Conservation (phyloP, 2,888 invertebrate genomes). For the Tuberolachnus salignus region DNA sequence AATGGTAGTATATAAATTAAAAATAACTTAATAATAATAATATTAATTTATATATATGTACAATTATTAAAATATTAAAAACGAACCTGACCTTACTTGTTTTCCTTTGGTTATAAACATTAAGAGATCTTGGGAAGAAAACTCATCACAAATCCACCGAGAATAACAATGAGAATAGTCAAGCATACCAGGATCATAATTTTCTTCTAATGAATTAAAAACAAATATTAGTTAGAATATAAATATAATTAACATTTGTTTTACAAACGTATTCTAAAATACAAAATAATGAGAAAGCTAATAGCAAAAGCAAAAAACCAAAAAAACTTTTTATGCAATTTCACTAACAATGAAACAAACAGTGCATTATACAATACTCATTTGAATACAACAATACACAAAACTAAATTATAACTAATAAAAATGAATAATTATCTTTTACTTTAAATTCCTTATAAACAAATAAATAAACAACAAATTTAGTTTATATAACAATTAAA, state of each 20-base stretch:
- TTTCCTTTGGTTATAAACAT: slow-evolving; percentile 31
- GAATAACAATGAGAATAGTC: slow-evolving; percentile 77
- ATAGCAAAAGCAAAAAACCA: slow-evolving; percentile 54
- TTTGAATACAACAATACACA: slow-evolving; percentile 51
- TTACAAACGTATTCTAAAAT: slow-evolving; percentile 38
- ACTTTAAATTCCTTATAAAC: background rate
- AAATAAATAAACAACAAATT: background rate
- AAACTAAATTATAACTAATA: slow-evolving; percentile 21
- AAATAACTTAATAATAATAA: background rate
- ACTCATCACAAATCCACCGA: slow-evolving; percentile 57
- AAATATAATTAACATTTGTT: background rate
- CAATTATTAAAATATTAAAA: background rate
- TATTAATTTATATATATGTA: background rate
- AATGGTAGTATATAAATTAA: background rate
- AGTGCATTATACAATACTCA: slow-evolving; percentile 30
- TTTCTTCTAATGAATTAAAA: slow-evolving; percentile 78
- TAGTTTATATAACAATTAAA: background rate
- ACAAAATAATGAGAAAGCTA: slow-evolving; percentile 47
- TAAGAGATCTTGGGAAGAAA: slow-evolving; percentile 39
- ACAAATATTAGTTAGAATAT: slow-evolving; percentile 48
- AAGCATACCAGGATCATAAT: slow-evolving; percentile 91
- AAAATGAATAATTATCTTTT: slow-evolving; percentile 10
- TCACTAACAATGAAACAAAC: slow-evolving; percentile 55
- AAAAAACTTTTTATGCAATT: slow-evolving; percentile 57
- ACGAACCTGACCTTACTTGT: slow-evolving; percentile 34